A percentile compares a stretch with the other conserved stretches of the same genome.
These are phyloP conservation scores for Trisateles emortualis DNA, from an alignment of 2,888 invertebrate genomes.

Conservation along the genomic window DNA sequence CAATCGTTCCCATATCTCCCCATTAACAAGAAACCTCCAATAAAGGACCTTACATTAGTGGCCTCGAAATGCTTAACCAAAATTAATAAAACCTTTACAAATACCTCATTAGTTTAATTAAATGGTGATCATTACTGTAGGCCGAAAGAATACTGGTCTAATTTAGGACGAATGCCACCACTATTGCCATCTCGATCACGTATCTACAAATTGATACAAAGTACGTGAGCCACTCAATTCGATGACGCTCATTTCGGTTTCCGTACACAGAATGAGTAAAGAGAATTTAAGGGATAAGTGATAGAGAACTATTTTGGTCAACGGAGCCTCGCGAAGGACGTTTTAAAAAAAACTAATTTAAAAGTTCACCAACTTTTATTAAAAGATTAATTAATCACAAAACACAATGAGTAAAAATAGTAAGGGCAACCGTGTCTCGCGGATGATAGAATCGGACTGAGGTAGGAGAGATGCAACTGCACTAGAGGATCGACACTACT, in stretches of 20 bases:
- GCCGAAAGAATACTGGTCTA: slow-evolving; percentile 61
- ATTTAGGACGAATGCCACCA: slow-evolving; percentile 50
- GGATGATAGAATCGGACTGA: no score
- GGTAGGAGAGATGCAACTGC: no score
- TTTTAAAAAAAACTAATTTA: no score
- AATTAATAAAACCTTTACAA: slow-evolving; percentile 48
- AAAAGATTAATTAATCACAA: no score
- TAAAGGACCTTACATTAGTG: slow-evolving; percentile 30
- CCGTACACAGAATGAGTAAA: slow-evolving; percentile 50
- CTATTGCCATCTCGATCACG: slow-evolving; percentile 69
- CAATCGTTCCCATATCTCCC: slow-evolving; percentile 30
- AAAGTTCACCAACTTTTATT: no score
- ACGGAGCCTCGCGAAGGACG: neutral
- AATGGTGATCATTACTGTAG: slow-evolving; percentile 59
- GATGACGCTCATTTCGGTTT: slow-evolving; percentile 69
- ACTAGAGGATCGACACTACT: no score
- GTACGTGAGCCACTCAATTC: slow-evolving; percentile 71
- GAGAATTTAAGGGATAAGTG: slow-evolving; percentile 43
- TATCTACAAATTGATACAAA: slow-evolving; percentile 72
- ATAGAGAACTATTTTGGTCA: slow-evolving; percentile 40
- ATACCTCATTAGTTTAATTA: slow-evolving; percentile 64
- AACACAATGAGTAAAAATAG: no score
- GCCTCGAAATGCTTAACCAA: slow-evolving; percentile 28
- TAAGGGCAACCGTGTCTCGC: no score
- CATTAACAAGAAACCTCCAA: slow-evolving; percentile 32